Evolutionary conservation across 2,888 invertebrate genomes (phyloP).

Genomic region (Rhingia rostrata): DNA sequence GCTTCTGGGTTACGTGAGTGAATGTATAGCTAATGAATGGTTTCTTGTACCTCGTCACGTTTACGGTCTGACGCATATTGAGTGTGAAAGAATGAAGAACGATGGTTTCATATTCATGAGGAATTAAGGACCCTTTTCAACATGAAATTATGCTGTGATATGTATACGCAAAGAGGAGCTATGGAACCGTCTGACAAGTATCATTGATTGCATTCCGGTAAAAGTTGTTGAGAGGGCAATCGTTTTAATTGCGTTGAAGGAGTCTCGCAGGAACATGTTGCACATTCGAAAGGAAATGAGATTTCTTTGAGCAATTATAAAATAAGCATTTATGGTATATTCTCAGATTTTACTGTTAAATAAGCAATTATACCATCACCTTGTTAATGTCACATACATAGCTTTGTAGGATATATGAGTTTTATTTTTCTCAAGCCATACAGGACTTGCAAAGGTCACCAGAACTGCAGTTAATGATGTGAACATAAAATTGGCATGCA

Average conservation of each 20-base stretch:
- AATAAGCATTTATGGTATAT: no score
- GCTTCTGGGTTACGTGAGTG: slow-evolving; percentile 22
- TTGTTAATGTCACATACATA: not conserved
- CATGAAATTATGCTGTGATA: not conserved
- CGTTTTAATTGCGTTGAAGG: slow-evolving; percentile 4
- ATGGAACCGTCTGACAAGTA: not conserved
- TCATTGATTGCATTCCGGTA: slow-evolving; percentile 28
- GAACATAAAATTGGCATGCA: slow-evolving; percentile 10
- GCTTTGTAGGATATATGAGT: no score
- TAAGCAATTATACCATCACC: no score
- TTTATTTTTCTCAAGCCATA: not conserved
- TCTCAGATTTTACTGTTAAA: no score
- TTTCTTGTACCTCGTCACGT: slow-evolving; percentile 5
- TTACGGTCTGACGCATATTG: slow-evolving; percentile 2
- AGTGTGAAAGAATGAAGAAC: not conserved
- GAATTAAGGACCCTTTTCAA: slow-evolving; percentile 3
- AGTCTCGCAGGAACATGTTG: not conserved
- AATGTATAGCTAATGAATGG: slow-evolving; percentile 40
- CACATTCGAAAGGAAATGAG: not conserved
- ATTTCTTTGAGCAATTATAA: no score
- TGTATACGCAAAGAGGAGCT: not conserved
- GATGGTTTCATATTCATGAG: not conserved
- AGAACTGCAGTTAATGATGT: slow-evolving; percentile 17
- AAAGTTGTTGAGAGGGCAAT: slow-evolving; percentile 1
- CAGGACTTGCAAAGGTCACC: slow-evolving; percentile 8